Percentiles rank a stretch among this genome's conserved stretches.
Evolutionary conservation across 2,113 vertebrate genomes (phyloP).

Genomic region (Platanista minor): DNA sequence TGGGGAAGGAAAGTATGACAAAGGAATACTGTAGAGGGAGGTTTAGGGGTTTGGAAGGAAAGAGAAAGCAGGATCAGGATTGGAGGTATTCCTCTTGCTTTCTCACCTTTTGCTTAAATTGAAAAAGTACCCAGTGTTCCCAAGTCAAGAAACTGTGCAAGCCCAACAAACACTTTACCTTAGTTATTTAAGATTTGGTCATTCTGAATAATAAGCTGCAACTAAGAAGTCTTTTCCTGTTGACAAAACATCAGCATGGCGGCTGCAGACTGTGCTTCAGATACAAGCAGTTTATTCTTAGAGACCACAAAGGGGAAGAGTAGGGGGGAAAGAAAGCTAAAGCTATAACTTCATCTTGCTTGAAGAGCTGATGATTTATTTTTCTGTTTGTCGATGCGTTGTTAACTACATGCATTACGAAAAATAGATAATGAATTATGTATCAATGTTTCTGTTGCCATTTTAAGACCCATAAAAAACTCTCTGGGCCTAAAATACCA

Average conservation of each 20-base stretch:
- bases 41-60: neutral
- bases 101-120: neutral
- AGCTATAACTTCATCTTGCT: neutral
- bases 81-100: neutral
- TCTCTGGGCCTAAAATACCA: constrained; percentile 59
- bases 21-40: neutral
- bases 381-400: constrained; percentile 22
- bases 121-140: neutral
- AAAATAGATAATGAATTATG: constrained; percentile 67
- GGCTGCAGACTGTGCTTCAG: neutral
- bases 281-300: neutral
- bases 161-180: neutral
- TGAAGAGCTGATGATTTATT: neutral
- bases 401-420: constrained; percentile 41
- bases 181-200: neutral
- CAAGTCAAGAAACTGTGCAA: neutral
- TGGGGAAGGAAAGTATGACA: neutral
- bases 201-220: neutral
- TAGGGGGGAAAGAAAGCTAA: neutral
- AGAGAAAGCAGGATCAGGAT: neutral
- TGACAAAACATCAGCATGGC: neutral
- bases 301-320: neutral
- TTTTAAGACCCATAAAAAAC: constrained; percentile 52
- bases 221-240: neutral
- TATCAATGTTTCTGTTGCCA: constrained; percentile 59